Base-by-base conservation (phyloP, 2,888 invertebrate species). In the Ochropleura plecta region DNA sequence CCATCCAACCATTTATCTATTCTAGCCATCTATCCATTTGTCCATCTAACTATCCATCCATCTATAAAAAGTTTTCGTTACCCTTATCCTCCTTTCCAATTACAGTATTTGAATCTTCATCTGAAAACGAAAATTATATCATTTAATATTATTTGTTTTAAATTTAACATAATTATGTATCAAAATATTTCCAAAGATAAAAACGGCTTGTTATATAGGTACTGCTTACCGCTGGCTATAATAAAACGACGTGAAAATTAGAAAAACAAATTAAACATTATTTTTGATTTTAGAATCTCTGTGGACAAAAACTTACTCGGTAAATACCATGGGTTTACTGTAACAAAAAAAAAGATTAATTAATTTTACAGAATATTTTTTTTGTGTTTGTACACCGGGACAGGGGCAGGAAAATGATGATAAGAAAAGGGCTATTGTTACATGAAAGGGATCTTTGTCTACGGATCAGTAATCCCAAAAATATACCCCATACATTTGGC, bases 201-300 rank as follows among this genome's bases (percentile, higher is more conserved):
- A n/a, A n/a, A 53, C 48, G 12, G 16, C 4, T 20, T 7, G 40
- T n/a, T 20, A 4, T 42, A 57, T 42, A 48, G 0, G 14, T 30
- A 40, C 12, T 49, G 55, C 79, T 62, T 40, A 78, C 78, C 72
- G 49, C 78, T 78, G 3, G 44, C 78, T 78, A 20, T 6, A 65
- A 51, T n/a, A 51, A 57, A 30, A 40, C 0, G 0, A 44, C 10
- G 18, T 0, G 18, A 7, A 40, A 44, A 14, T 42, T 51, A 30
- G 0, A 9, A n/a, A 66, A 65, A 44, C 4, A 9, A 18, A 8
- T 0, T 44, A 9, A 16, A 44, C 0, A 30, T 4, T 0, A 5
- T 40, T 30, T 4, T 1, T 12, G 6, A 16, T 40, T 30, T 51
- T n/a, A 18, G 2, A 16, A 6, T 9, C 16, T 57, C 30, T 57